Base-by-base conservation (phyloP, 2,888 invertebrate genomes). In the Chloroclystis v-ata region DNA sequence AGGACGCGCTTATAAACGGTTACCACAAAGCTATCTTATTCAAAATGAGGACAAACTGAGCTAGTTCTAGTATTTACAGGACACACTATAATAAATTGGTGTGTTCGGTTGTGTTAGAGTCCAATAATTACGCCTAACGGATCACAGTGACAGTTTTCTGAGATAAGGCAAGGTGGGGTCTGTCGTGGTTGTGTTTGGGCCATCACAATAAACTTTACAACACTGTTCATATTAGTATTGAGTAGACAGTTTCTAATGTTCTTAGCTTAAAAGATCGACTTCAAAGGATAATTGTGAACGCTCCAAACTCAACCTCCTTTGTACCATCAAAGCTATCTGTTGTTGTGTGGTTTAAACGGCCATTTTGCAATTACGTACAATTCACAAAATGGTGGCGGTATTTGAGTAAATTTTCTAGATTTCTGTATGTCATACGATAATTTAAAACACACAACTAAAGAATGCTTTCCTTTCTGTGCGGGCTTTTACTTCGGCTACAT, bases 141-240 rank as follows among this genome's bases (percentile, higher is more conserved):
- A 85, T 86, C 85, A 86, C 85, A 86, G 85, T 76, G 79, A 75
- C 74, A 80, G 79, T 82, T 82, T 71, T 75, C 69, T 78, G 82
- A 81, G 74, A 69, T 82, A 84, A 83, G 85, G 85, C 84, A 83
- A 82, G 82, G 83, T 83, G 82, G 79, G 77, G 71, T 73, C 65
- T 69, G 67, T 67, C 69, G 70, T 65, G 64, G 61, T 49, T 59
- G 25, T 25, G 26, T 43, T 44, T 28, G 38, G 10, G 2, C 62
- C 54, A 43, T 43, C 39, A 12, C 51, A 48, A 45, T 40, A n/a
- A n/a, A n/a, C n/a, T n/a, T n/a, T n/a, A n/a, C 42, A 28, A 30
- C 49, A 28, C 49, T 40, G 20, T 20, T 24, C 16, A n/a, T n/a
- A n/a, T n/a, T n/a, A n/a, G n/a, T n/a, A n/a, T n/a, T 35, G 11